phyloP scores from a whole-genome alignment of 1,140 invertebrate genomes.

The Hyles vespertilio region DNA sequence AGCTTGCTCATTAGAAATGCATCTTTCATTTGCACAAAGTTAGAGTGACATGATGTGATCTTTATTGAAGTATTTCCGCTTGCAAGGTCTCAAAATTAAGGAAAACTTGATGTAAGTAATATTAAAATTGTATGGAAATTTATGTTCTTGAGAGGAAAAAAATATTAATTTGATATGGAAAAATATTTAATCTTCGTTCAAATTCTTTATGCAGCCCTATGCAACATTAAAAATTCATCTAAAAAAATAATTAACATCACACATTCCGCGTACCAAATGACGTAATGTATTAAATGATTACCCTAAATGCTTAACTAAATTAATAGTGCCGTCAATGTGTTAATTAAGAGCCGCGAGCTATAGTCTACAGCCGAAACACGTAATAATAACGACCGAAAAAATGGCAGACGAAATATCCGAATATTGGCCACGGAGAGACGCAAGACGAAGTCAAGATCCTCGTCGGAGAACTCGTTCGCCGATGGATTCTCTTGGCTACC shows the following conservation, averaged over 20 bases:
- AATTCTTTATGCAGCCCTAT: too few relatives aligned
- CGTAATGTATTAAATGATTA: slow-evolving; percentile 4
- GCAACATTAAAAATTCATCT: too few relatives aligned
- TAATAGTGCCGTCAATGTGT: slow-evolving; percentile 19
- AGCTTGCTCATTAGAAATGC: too few relatives aligned
- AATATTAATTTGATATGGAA: too few relatives aligned
- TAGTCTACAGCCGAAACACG: slow-evolving; percentile 45
- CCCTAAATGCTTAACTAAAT: slow-evolving; percentile 10
- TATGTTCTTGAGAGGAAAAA: too few relatives aligned
- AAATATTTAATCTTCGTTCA: too few relatives aligned
- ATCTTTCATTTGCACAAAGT: too few relatives aligned
- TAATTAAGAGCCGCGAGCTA: slow-evolving; percentile 51
- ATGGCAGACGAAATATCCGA: slow-evolving; percentile 51
- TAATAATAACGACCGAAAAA: slow-evolving; percentile 54
- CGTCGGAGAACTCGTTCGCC: slow-evolving; percentile 63
- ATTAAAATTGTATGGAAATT: too few relatives aligned
- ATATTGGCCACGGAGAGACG: slow-evolving; percentile 55
- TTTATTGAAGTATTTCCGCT: too few relatives aligned
- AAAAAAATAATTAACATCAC: neutral
- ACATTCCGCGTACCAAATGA: neutral
- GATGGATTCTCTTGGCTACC: slow-evolving; percentile 45
- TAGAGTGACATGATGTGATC: too few relatives aligned
- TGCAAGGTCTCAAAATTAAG: too few relatives aligned
- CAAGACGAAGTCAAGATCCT: slow-evolving; percentile 51
- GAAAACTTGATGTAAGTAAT: too few relatives aligned